Base-by-base conservation (phyloP, 2,113 vertebrate species). In the Tangachromis dhanisi region DNA sequence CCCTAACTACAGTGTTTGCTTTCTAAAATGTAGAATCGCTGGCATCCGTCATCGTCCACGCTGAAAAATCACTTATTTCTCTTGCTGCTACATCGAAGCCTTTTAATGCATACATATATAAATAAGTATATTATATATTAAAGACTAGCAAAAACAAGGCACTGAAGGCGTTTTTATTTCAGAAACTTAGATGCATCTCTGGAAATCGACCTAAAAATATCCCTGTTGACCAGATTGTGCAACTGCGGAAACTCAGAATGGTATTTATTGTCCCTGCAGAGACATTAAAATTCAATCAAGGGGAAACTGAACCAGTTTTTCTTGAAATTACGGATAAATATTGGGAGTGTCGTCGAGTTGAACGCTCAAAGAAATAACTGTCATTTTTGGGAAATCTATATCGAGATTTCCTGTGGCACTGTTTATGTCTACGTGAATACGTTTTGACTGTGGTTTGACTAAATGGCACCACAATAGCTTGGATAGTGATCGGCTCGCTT, bases 1-100 rank as follows among this genome's bases (percentile, higher is more conserved):
- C 87, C 86, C 80, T 91, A 92, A 94, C 90, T 91, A 88, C 90
- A 86, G 84, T 83, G 88, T 94, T 93, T 94, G 83, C 90, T 93
- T 94, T 94, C 83, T 86, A 80, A 92, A 91, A 87, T 51, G 83
- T 79, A 59, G 86, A 91, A 90, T 86, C 78, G 83, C 81, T 86
- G 42, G 29, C 16, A 6, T 80, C 83, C 29, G 35, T 83, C 11
- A 80, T 63, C 49, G 29, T 51, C 55, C 81, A 49, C 51, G 49
- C 49, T 82, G 47, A 88, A 61, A 83, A 82, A 45, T 49, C 63
- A 71, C 90, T 89, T 88, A 85, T 93, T 91, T 92, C 89, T 47
- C 40, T 76, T 29, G 68, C 40, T 76, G 68, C 40, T 76, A 26
- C 40, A 47, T 10, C 9, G 47, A 45, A 47, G 24, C 24, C 40